A percentile compares a stretch with the other conserved stretches of the same genome.
These are phyloP conservation scores for Strongylocentrotus purpuratus DNA, from an alignment of 35 echinoderm and acorn worm genomes.

Conservation along the genomic window DNA sequence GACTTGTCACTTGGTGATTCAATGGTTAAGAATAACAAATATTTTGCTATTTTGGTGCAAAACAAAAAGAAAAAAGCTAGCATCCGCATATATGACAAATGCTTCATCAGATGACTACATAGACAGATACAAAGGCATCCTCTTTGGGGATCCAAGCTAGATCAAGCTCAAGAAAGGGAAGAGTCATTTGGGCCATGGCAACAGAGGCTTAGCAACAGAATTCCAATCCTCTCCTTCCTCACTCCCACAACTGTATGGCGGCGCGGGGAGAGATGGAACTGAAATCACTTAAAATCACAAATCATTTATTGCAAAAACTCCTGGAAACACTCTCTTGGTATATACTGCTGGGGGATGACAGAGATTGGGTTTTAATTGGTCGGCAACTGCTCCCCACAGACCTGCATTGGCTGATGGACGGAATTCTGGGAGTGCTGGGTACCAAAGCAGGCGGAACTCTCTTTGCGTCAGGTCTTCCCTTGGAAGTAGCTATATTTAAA, in stretches of 20 bases:
- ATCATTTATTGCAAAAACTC: slow-evolving; percentile 4
- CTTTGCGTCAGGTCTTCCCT: neutral
- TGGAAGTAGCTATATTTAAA: neutral
- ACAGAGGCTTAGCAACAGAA: slow-evolving; percentile 23
- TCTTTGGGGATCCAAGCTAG: neutral
- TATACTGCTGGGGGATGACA: neutral
- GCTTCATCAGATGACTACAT: neutral
- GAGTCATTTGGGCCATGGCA: neutral
- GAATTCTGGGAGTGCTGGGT: neutral
- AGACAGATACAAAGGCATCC: neutral
- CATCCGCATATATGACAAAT: neutral
- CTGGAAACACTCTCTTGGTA: neutral
- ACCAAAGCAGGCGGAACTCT: neutral
- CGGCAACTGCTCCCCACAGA: neutral
- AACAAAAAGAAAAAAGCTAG: neutral
- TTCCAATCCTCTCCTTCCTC: neutral
- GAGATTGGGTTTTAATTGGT: neutral
- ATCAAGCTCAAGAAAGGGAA: neutral
- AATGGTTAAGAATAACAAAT: neutral
- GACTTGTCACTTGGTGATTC: neutral
- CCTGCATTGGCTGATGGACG: neutral
- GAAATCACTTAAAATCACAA: neutral
- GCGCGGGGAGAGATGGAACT: neutral
- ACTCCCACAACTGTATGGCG: neutral
- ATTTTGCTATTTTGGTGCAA: neutral